phyloP scores from a whole-genome alignment of 1,140 invertebrate genomes.

The Formica selysi region DNA sequence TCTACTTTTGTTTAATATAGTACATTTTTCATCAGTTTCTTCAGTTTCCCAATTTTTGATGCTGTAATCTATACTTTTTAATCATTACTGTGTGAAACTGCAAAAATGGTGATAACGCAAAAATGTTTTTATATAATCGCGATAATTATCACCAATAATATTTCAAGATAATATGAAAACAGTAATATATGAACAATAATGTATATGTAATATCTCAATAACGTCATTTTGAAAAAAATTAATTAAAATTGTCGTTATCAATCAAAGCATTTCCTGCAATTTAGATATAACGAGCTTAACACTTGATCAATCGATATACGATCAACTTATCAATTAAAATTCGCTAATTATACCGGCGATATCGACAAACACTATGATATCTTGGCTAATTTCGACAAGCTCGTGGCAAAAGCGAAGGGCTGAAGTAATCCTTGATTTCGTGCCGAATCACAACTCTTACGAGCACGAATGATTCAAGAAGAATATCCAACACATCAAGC shows the following conservation, averaged over 20 bases:
- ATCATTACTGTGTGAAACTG: background rate
- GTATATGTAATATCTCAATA: no score
- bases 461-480: slow-evolving; percentile 90
- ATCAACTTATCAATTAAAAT: slow-evolving; percentile 63
- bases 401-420: slow-evolving; percentile 82
- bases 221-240: background rate
- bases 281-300: background rate
- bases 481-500: slow-evolving; percentile 87
- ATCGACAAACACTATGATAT: slow-evolving; percentile 89
- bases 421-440: slow-evolving; percentile 89
- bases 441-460: slow-evolving; percentile 92
- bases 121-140: slow-evolving; percentile 3
- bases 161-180: background rate
- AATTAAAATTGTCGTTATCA: background rate
- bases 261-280: background rate
- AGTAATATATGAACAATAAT: no score
- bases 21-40: background rate
- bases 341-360: slow-evolving; percentile 87
- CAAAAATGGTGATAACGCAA: no score
- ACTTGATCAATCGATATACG: background rate
- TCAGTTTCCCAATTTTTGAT: background rate
- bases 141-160: background rate
- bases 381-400: slow-evolving; percentile 88
- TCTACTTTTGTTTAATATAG: background rate
- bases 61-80: background rate